Conservation (phyloP, 2,888 invertebrate genomes). For the Eulithis prunata region DNA sequence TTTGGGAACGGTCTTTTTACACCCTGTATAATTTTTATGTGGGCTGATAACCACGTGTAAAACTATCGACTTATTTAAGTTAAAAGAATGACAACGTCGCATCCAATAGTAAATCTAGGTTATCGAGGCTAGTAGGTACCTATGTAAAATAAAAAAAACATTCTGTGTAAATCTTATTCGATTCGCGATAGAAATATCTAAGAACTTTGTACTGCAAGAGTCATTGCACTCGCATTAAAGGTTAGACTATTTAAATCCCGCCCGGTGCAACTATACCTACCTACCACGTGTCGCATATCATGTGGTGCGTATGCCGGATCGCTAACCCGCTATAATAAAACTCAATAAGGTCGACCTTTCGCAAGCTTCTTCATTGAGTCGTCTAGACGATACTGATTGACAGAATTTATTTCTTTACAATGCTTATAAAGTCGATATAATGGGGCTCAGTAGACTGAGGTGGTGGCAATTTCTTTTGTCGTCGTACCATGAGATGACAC, state of each 20-base stretch:
- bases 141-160: not conserved
- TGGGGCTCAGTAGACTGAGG: not conserved
- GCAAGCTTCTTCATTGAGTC: slow-evolving; percentile 21
- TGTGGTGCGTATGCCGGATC: slow-evolving; percentile 3
- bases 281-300: slow-evolving; percentile 7
- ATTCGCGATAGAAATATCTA: slow-evolving; percentile 15
- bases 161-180: not conserved
- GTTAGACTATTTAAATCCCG: slow-evolving; percentile 26
- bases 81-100: too few species aligned
- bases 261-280: slow-evolving; percentile 2
- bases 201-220: slow-evolving; percentile 14
- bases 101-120: too few species aligned
- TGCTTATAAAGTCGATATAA: not conserved
- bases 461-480: not conserved
- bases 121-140: too few species aligned
- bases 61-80: too few species aligned
- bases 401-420: not conserved
- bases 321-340: slow-evolving; percentile 27
- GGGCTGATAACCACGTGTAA: too few species aligned
- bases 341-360: slow-evolving; percentile 28
- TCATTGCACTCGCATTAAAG: slow-evolving; percentile 31
- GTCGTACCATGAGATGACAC: not conserved
- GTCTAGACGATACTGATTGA: slow-evolving; percentile 19
- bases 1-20: too few species aligned
- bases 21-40: too few species aligned